Conservation (phyloP, 1,140 invertebrate genomes). For the Cotesia glomerata region DNA sequence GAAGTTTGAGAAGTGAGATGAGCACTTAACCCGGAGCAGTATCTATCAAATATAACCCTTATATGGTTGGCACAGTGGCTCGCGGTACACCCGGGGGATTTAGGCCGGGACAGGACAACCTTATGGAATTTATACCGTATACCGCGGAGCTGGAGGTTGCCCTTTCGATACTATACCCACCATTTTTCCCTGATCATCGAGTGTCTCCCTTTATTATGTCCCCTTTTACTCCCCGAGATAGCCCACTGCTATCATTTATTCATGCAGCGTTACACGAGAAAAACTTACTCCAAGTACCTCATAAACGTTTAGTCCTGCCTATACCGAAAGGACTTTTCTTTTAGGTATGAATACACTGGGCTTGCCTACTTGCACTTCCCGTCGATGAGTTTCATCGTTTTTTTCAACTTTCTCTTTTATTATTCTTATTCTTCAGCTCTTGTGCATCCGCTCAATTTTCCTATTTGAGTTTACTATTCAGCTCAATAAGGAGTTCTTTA, state of each 20-base stretch:
- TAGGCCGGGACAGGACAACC: slow-evolving; percentile 53
- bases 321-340: slow-evolving; percentile 1
- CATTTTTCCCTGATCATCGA: slow-evolving; percentile 13
- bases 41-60: slow-evolving; percentile 64
- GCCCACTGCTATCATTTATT: slow-evolving; percentile 59
- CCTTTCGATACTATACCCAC: slow-evolving; percentile 5
- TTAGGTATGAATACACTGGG: background rate
- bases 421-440: background rate
- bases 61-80: slow-evolving; percentile 44
- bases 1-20: slow-evolving; percentile 58
- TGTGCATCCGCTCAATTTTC: slow-evolving; percentile 11
- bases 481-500: slow-evolving; percentile 13
- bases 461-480: slow-evolving; percentile 21
- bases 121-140: slow-evolving; percentile 61
- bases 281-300: slow-evolving; percentile 50
- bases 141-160: slow-evolving; percentile 40
- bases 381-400: slow-evolving; percentile 24
- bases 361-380: slow-evolving; percentile 17
- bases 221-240: background rate
- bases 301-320: slow-evolving; percentile 30
- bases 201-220: background rate
- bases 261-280: slow-evolving; percentile 57
- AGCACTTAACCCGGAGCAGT: slow-evolving; percentile 57
- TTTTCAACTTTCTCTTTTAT: background rate
- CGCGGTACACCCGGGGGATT: slow-evolving; percentile 44